These are phyloP conservation scores for Hirundo rustica DNA, from an alignment of 2,797 vertebrate species.

Conservation along the genomic window DNA sequence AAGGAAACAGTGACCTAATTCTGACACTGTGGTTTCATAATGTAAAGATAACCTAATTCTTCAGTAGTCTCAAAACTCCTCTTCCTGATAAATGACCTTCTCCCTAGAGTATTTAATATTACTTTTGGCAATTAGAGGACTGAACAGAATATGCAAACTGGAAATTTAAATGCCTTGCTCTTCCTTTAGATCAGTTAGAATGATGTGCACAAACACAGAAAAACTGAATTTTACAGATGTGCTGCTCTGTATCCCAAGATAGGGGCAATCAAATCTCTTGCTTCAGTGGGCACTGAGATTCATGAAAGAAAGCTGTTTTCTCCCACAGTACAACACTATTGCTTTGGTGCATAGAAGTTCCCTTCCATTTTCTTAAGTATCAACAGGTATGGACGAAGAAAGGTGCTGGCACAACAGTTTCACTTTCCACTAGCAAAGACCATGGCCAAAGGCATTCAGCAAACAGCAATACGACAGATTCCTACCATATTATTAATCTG, in stretches of 20 bases:
- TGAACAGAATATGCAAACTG: neutral
- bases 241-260: neutral
- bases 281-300: neutral
- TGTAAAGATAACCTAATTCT: slow-evolving; percentile 43
- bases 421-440: neutral
- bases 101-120: neutral
- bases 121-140: neutral
- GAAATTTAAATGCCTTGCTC: neutral
- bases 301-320: neutral
- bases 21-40: slow-evolving; percentile 31
- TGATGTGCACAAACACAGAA: neutral
- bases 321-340: neutral
- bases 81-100: neutral
- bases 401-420: neutral
- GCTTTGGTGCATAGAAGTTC: neutral
- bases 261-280: neutral
- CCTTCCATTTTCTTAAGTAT: neutral
- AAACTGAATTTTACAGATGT: neutral
- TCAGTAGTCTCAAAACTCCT: neutral
- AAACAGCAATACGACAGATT: neutral
- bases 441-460: neutral
- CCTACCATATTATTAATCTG: neutral
- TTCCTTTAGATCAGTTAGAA: neutral
- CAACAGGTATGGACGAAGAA: neutral
- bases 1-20: slow-evolving; percentile 39